These are phyloP conservation scores for Aptenodytes forsteri DNA, from an alignment of 2,113 vertebrate species.

Conservation along the genomic window DNA sequence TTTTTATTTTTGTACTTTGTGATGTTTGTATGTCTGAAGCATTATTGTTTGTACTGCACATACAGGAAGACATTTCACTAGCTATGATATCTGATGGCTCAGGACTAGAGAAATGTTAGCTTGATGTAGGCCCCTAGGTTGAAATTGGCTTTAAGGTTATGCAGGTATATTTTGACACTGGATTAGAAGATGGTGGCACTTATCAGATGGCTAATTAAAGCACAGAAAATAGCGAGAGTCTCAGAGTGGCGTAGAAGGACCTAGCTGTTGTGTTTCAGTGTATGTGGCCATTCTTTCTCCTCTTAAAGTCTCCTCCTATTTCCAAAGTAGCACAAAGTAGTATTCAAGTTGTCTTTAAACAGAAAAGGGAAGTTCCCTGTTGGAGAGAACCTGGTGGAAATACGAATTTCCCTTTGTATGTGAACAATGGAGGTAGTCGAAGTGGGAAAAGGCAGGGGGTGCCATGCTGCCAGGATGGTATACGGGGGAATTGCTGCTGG, in stretches of 20 bases:
- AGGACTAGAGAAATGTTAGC: neutral
- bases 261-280: neutral
- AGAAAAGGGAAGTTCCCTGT: neutral
- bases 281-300: neutral
- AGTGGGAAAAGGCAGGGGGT: neutral
- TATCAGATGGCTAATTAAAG: neutral
- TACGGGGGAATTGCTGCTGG: neutral
- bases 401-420: neutral
- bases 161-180: neutral
- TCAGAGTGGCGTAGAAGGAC: neutral
- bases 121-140: neutral
- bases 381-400: neutral
- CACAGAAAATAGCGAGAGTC: neutral
- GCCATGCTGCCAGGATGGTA: neutral
- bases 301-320: neutral
- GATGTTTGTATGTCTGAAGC: neutral
- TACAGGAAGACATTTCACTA: neutral
- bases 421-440: fast-evolving
- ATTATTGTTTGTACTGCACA: neutral
- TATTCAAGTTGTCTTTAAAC: neutral
- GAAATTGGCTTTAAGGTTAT: neutral
- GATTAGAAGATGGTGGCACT: neutral
- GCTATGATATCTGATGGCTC: neutral
- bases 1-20: neutral
- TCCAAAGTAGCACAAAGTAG: neutral